phyloP scores from a whole-genome alignment of 2,113 vertebrate species.

The Albula glossodonta region DNA sequence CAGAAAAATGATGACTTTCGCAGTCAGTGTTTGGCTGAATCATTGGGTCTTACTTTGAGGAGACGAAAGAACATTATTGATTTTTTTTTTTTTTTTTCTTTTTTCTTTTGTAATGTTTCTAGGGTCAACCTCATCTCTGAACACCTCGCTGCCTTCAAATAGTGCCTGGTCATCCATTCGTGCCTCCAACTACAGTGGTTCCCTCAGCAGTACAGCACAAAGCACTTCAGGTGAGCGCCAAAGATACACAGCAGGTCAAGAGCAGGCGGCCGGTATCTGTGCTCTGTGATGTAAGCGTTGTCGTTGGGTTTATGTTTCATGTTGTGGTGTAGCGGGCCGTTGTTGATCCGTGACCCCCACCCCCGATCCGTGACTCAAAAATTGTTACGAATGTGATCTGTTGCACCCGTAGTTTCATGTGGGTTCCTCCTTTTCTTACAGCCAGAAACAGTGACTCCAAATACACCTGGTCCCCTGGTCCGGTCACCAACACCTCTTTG shows the following conservation, averaged over 20 bases:
- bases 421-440: slow-evolving; percentile 53
- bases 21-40: background rate
- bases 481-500: slow-evolving; percentile 95
- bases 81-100: background rate
- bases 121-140: slow-evolving; percentile 99
- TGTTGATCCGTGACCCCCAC: no score
- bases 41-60: background rate
- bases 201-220: slow-evolving; percentile 99
- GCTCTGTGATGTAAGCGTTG: no score
- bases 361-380: no score
- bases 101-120: background rate
- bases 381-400: no score
- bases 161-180: slow-evolving; percentile 99
- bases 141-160: slow-evolving; percentile 99
- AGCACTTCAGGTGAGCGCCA: slow-evolving; percentile 91
- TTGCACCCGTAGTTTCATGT: no score
- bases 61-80: background rate
- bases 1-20: background rate
- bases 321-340: no score
- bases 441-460: slow-evolving; percentile 99
- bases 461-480: slow-evolving; percentile 87
- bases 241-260: background rate
- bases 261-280: background rate
- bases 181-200: slow-evolving; percentile 99
- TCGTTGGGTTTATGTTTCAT: no score